Conservation (phyloP, 2,888 invertebrate species). For the Drosophila atripex region DNA sequence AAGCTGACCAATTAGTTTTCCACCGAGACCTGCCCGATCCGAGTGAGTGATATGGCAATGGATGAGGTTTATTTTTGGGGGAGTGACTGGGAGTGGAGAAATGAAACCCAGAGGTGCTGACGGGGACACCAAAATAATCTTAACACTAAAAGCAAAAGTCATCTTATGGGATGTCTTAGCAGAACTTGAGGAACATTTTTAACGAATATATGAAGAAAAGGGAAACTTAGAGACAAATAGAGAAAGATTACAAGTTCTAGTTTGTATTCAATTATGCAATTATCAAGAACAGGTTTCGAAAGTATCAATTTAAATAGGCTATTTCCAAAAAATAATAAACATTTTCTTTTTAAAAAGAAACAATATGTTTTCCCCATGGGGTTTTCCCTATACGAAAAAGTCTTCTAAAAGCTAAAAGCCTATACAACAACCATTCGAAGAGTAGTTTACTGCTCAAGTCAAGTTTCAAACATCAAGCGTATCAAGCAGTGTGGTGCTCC, state of each 20-base stretch:
- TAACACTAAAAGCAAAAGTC: constrained; percentile 24
- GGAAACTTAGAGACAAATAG: constrained; percentile 6
- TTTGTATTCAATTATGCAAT: too few species aligned
- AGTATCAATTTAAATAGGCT: too few species aligned
- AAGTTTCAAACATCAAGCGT: neutral
- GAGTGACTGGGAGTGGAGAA: constrained; percentile 4
- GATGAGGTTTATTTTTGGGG: neutral
- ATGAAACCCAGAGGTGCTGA: constrained; percentile 6
- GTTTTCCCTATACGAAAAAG: neutral
- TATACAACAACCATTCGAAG: neutral
- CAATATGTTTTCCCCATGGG: neutral
- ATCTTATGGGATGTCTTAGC: constrained; percentile 1
- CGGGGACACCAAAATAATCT: constrained; percentile 1
- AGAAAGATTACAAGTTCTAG: too few species aligned
- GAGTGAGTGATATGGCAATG: constrained; percentile 33
- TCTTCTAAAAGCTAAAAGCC: neutral
- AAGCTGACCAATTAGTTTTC: constrained; percentile 46
- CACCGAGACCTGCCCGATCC: constrained; percentile 33
- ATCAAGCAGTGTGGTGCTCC: neutral
- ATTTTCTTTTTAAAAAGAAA: neutral
- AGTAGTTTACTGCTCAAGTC: neutral
- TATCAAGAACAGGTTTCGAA: too few species aligned
- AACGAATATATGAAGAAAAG: neutral
- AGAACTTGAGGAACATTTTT: neutral
- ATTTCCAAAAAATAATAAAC: too few species aligned